Evolutionary conservation across 1,140 invertebrate species (phyloP).

Genomic region (Muscidifurax raptorellus): DNA sequence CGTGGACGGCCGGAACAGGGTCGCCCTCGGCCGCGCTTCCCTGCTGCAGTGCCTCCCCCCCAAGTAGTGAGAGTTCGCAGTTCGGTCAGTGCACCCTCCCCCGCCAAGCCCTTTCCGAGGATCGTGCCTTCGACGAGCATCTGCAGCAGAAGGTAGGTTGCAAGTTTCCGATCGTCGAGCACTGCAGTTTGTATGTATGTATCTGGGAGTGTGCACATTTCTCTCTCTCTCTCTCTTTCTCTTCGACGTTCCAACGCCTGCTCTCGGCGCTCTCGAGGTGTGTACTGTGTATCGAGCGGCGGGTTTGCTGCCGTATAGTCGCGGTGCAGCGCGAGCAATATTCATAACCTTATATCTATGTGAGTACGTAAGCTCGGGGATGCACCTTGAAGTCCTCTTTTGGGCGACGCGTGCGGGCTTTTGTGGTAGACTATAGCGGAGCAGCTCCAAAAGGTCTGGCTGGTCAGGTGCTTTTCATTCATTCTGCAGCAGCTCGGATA

Average conservation of each 20-base stretch:
- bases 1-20: background rate
- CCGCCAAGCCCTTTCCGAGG: background rate
- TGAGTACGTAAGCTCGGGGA: no score
- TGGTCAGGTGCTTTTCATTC: background rate
- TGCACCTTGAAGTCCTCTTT: no score
- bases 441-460: background rate
- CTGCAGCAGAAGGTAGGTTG: background rate
- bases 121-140: background rate
- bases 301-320: background rate
- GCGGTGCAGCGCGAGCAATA: background rate
- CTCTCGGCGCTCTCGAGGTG: background rate
- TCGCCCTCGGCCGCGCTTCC: background rate
- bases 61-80: background rate
- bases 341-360: constrained; percentile 9
- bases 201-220: no score
- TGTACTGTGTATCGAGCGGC: background rate
- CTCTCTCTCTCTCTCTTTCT: no score
- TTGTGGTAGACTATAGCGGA: no score
- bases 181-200: background rate
- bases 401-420: no score
- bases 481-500: no score
- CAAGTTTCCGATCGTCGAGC: background rate
- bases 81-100: background rate
- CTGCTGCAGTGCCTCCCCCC: background rate
- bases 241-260: no score